phyloP scores from a whole-genome alignment of 2,888 invertebrate species.

The Plebejus argus region DNA sequence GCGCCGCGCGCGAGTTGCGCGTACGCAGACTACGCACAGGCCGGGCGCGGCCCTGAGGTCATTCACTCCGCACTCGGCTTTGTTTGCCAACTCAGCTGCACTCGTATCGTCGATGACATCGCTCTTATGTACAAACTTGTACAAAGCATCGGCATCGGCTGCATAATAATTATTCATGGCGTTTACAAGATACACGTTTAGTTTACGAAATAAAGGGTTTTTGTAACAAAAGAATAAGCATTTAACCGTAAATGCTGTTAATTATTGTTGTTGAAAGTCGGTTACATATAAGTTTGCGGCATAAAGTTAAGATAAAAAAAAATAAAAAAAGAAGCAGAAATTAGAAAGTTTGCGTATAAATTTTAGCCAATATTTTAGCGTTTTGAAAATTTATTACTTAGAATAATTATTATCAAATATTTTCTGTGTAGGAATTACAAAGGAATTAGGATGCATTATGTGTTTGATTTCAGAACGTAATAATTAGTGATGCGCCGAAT shows the following conservation, averaged over 20 bases:
- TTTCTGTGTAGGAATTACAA: too few relatives aligned
- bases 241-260: background rate
- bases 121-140: conserved; percentile 35
- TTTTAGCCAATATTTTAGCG: too few relatives aligned
- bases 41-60: conserved; percentile 74
- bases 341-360: too few relatives aligned
- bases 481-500: too few relatives aligned
- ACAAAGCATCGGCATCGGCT: conserved; percentile 30
- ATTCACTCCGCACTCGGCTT: conserved; percentile 77
- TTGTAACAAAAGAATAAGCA: background rate
- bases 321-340: too few relatives aligned
- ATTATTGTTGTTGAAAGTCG: too few relatives aligned
- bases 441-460: too few relatives aligned
- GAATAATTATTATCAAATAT: too few relatives aligned
- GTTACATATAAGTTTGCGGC: too few relatives aligned
- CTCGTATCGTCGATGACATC: conserved; percentile 64
- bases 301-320: too few relatives aligned
- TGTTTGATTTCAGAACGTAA: background rate
- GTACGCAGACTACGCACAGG: conserved; percentile 59
- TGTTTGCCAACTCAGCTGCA: conserved; percentile 80
- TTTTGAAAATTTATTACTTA: too few relatives aligned
- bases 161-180: conserved; percentile 29
- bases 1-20: conserved; percentile 67
- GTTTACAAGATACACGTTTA: background rate
- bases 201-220: background rate